Base-by-base conservation (phyloP, 1,140 invertebrate genomes). In the Brachionus calyciflorus region DNA sequence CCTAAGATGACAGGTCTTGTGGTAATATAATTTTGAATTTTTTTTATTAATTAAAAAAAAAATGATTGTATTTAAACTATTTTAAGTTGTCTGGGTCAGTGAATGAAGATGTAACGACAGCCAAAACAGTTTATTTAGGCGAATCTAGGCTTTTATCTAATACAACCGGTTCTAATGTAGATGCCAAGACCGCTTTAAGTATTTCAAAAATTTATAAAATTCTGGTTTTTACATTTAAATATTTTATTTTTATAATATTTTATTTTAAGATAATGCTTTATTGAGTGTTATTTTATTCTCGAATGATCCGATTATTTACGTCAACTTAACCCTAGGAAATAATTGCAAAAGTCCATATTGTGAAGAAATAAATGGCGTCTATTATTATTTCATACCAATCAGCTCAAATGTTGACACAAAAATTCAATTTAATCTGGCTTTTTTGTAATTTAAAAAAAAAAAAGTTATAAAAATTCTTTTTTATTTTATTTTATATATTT, bases 301-400 rank as follows among this genome's bases (percentile, higher is more conserved):
- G 30, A 41, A 41, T 24, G 30, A 65, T 44, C 60, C 60, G 28
- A 41, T 65, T 24, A 65, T 65, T 40, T 65, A 65, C 21, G 60
- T 65, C 9, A 65, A 65, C 26, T 46, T 65, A 17, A 65, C 37
- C 5, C 19, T 44, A 3, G 44, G 24, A 4, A 65, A 41, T 24
- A 41, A 17, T 7, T 65, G 60, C 30, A 19, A 17, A 19, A 65
- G 10, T 41, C 60, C 60, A 21, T 65, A 65, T n/a, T 65, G 60
- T 65, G 60, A 65, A 65, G 60, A 65, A 28, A 44, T 65, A 65
- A 65, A 65, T 44, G 60, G 60, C 19, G 60, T 65, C 2, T 41
- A 65, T 44, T 65, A 65, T 65, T 65, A 21, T 65, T 65, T 65
- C 24, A 41, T 65, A 19, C 60, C 60, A 10, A 19, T 65, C 0